Evolutionary conservation across 2,113 vertebrate genomes (phyloP), one percentile per base, ranked within the genome.

Genomic region (Pavo muticus): DNA sequence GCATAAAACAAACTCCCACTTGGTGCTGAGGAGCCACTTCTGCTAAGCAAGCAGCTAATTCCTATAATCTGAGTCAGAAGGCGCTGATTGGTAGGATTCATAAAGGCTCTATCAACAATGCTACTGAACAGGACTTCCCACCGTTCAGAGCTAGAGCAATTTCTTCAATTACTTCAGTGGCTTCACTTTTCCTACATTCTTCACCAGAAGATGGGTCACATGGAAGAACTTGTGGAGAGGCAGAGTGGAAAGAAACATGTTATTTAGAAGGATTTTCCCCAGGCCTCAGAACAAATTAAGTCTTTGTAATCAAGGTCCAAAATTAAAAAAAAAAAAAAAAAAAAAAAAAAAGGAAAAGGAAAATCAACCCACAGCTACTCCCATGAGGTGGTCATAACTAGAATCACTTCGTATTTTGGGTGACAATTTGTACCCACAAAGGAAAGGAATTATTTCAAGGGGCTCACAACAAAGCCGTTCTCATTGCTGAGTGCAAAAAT

Each of bases 181-280:
- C 91, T 96, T 95, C 93, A 88, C 94, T 94, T 78, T 89, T 95
- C 91, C 94, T 77, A 69, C 27, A 1, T 69, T 91, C 82, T 86
- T 80, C 0, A 18, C 90, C 95, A 93, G 87, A 86, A 91, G 91
- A 94, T 94, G 93, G 90, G 93, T 95, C 95, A 97, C 94, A 94
- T 94, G 85, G 90, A 93, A 94, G 88, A 91, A 94, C 91, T 96
- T 96, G 94, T 77, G 85, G 94, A 92, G 90, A 95, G 71, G 69
- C 82, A 96, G 93, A 93, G 77, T 91, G 83, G 92, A 95, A 94
- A 94, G 91, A 95, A 94, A 93, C 76, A 93, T 72, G 88, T 79
- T 81, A 93, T 94, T 93, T 88, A 24, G 95, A 96, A 94, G 67
- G 80, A 71, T 57, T 84, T 56, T 50, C 81, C 19, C 87, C 57